Base-by-base conservation (phyloP, 30 jellyfish, hydroid and myxozoan species). In the Mastigias papua region DNA sequence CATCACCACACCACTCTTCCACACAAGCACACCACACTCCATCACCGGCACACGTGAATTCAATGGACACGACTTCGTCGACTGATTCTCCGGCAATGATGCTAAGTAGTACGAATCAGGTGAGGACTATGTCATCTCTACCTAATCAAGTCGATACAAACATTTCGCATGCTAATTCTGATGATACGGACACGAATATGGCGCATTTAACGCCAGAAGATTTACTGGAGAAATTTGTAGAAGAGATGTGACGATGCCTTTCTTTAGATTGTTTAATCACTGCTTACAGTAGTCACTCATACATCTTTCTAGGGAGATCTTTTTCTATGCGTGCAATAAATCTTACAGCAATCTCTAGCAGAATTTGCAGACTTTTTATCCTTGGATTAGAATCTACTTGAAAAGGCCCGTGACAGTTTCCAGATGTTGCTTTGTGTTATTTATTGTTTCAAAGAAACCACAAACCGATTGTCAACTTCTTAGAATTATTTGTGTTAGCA, bases 11-110 rank as follows among this genome's bases (percentile, higher is more conserved):
- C 78, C 98, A 88, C 32, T 95, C 98, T 4, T 80, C 89, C 51
- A 78, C 97, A 28, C 94, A 94, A 67, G 48, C 99, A 33, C 99
- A 96, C 73, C 94, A 84, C 82, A 82, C 93, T 26, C 96, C 89
- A 28, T 90, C 99, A 82, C 97, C 99, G 28, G 96, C 97, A 25
- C 97, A 67, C 80, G 88, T 81, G 21, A 76, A 89, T 54, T 62
- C 86, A 31, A 81, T 91, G 66, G 96, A 87, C 79, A 92, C 94
- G 15, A 57, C 97, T 23, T 34, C 87, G 20, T 32, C 93, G 69
- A 57, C 90, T 15, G 98, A 96, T 78, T 64, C 97, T n/a, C 17
- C 67, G 73, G 85, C 95, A 9, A 71, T 82, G 88, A 77, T 90
- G 73, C 88, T 76, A 60, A 78, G 80, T 34, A 50, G 81, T 46